These are phyloP conservation scores for Neoaliturus tenellus DNA, from an alignment of 2,888 invertebrate genomes.

Conservation along the genomic window DNA sequence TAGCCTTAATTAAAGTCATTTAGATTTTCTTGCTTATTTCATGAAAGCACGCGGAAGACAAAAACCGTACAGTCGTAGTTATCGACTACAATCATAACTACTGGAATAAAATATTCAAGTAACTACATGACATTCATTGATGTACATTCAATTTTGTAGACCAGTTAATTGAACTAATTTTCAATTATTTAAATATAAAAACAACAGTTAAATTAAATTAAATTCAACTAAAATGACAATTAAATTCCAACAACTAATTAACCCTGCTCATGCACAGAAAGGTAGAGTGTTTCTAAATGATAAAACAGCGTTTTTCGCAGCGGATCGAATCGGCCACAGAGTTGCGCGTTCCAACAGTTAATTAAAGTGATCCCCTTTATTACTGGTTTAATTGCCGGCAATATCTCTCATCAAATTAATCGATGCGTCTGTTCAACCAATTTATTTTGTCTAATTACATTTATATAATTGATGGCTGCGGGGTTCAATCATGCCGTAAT, in stretches of 20 bases:
- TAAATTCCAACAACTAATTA: neutral
- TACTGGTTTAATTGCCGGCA: constrained; percentile 39
- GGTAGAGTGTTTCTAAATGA: constrained; percentile 26
- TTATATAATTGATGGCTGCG: constrained; percentile 45
- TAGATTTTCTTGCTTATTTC: no score
- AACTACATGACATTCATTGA: no score
- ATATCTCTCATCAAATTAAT: constrained; percentile 46
- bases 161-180: no score
- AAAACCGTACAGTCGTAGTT: no score
- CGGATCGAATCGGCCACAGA: constrained; percentile 18
- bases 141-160: no score
- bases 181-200: no score
- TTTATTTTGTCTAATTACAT: constrained; percentile 42
- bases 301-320: constrained; percentile 27
- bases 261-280: neutral
- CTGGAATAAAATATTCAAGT: no score
- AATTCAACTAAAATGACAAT: no score
- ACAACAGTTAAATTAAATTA: no score
- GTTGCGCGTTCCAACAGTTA: constrained; percentile 33
- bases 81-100: no score
- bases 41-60: no score
- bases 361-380: constrained; percentile 43
- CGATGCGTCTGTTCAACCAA: constrained; percentile 44
- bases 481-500: constrained; percentile 27
- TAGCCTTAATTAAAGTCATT: no score